A percentile compares a stretch with the other conserved stretches of the same genome.
Evolutionary conservation across 2,888 invertebrate genomes (phyloP).

Genomic region (Drosophila kuntzei): DNA sequence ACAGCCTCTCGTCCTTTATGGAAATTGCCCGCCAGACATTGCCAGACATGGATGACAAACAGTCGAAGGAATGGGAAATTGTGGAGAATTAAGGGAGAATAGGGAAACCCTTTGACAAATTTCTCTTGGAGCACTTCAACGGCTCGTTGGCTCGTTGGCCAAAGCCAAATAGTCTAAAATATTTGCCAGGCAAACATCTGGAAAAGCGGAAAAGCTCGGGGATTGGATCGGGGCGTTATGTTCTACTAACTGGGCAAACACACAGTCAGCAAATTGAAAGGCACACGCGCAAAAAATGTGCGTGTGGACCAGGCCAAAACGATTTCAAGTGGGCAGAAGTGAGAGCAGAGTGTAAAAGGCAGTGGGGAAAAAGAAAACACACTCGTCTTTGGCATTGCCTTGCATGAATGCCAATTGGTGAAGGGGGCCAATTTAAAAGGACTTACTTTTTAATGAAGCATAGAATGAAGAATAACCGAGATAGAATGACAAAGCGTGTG

Average conservation of each 20-base stretch:
- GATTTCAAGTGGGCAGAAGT: conserved; percentile 35
- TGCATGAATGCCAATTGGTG: conserved; percentile 69
- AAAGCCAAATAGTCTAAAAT: conserved; percentile 56
- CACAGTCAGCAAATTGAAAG: conserved; percentile 71
- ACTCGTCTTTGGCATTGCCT: conserved; percentile 23
- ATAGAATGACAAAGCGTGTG: conserved; percentile 33
- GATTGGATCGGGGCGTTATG: conserved; percentile 25
- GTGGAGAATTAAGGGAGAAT: not conserved
- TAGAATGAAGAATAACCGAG: conserved; percentile 36
- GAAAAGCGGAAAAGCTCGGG: conserved; percentile 54
- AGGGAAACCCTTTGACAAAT: conserved; percentile 63
- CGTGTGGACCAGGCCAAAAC: conserved; percentile 39
- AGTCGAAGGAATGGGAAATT: conserved; percentile 24
- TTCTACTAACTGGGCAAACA: conserved; percentile 53
- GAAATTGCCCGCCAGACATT: conserved; percentile 71
- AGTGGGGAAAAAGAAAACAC: conserved; percentile 17
- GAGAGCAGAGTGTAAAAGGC: conserved; percentile 12
- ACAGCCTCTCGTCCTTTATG: conserved; percentile 34
- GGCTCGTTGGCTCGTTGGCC: conserved; percentile 65
- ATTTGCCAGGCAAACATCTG: conserved; percentile 70
- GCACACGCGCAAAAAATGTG: conserved; percentile 36
- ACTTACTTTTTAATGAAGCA: conserved; percentile 78
- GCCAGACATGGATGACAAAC: conserved; percentile 61
- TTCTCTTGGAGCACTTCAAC: conserved; percentile 41
- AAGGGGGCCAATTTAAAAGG: conserved; percentile 75